Percentiles rank a stretch among this genome's conserved stretches.
Conservation (phyloP, 2,888 invertebrate genomes). For the Erebia aethiops region DNA sequence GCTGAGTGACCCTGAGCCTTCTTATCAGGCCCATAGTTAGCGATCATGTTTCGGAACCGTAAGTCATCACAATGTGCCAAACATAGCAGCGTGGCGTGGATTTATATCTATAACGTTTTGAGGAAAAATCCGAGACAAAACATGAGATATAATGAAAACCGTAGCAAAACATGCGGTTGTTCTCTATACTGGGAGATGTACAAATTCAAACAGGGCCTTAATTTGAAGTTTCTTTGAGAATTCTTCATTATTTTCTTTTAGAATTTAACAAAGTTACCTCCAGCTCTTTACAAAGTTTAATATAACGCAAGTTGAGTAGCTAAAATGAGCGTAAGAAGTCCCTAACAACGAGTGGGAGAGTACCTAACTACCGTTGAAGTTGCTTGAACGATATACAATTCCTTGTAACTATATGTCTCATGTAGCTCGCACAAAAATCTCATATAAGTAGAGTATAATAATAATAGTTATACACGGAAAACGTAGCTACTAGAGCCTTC, state of each 20-base stretch:
- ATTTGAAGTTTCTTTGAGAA: too few relatives aligned
- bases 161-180: too few relatives aligned
- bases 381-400: slow-evolving; percentile 19
- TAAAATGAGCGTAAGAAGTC: slow-evolving; percentile 12
- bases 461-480: slow-evolving; percentile 18
- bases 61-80: too few relatives aligned
- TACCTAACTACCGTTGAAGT: slow-evolving; percentile 16
- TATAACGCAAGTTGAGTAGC: neutral
- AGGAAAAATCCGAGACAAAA: too few relatives aligned
- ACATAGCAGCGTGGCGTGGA: too few relatives aligned
- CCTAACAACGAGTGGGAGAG: slow-evolving; percentile 7
- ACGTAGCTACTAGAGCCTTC: neutral
- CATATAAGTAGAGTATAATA: neutral
- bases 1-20: too few relatives aligned
- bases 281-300: slow-evolving; percentile 4
- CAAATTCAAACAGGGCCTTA: too few relatives aligned
- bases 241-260: neutral
- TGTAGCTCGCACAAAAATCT: slow-evolving; percentile 6
- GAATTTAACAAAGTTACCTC: slow-evolving; percentile 8
- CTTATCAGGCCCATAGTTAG: too few relatives aligned
- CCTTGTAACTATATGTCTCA: slow-evolving; percentile 7
- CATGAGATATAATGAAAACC: too few relatives aligned
- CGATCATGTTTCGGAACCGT: too few relatives aligned
- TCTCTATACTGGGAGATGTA: too few relatives aligned
- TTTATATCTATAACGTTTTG: too few relatives aligned